Percentiles rank a stretch among this genome's conserved stretches.
phyloP scores from a whole-genome alignment of 64 coral and sea anemone genomes.

The Platygyra sinensis region DNA sequence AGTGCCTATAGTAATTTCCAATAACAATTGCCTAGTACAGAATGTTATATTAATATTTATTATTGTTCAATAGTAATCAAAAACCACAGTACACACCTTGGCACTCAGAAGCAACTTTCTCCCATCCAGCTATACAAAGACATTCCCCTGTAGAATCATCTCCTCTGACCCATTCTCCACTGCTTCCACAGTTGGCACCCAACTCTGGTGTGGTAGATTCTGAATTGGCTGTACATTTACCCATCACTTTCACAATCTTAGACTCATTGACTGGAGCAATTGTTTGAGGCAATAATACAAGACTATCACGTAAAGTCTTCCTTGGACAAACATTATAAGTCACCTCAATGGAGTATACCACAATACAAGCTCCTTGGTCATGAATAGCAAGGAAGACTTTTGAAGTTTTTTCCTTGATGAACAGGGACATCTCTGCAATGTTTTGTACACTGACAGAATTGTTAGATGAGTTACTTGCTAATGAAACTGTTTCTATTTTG shows the following conservation, averaged over 20 bases:
- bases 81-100: conserved; percentile 11
- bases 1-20: no score
- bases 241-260: conserved; percentile 10
- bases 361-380: conserved; percentile 36
- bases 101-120: conserved; percentile 12
- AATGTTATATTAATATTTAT: no score
- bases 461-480: not conserved
- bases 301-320: conserved; percentile 14
- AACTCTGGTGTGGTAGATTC: conserved; percentile 9
- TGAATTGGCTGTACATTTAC: conserved; percentile 24
- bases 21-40: no score
- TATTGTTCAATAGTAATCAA: no score
- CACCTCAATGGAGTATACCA: not conserved
- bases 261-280: conserved; percentile 48
- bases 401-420: conserved; percentile 29
- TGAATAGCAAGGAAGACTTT: conserved; percentile 40
- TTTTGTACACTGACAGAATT: not conserved
- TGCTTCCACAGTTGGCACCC: conserved; percentile 22
- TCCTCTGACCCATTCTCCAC: conserved; percentile 36
- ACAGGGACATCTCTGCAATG: not conserved
- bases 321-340: conserved; percentile 22
- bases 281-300: conserved; percentile 4
- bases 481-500: not conserved
- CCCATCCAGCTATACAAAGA: conserved; percentile 50
- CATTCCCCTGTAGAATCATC: conserved; percentile 17